These are phyloP conservation scores for Vireo griseus DNA, from an alignment of 2,797 vertebrate species.

Conservation along the genomic window DNA sequence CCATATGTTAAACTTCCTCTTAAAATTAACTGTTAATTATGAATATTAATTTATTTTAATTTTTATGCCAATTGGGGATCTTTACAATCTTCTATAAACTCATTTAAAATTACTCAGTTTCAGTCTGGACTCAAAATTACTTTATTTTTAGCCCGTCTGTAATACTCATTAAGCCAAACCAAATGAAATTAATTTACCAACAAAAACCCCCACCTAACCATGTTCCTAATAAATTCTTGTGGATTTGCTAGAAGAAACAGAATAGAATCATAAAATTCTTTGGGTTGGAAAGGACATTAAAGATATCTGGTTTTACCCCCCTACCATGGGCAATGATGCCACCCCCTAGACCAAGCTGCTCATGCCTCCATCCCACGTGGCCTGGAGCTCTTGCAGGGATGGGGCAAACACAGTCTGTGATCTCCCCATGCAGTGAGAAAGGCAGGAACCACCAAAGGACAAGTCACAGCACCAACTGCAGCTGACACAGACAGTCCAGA, in stretches of 20 bases:
- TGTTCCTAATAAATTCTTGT: not conserved
- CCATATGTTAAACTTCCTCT: not conserved
- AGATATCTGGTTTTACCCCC: not conserved
- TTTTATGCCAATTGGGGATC: not conserved
- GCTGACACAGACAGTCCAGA: not conserved
- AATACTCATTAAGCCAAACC: not conserved
- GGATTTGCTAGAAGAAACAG: not conserved
- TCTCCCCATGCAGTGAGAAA: not conserved
- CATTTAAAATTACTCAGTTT: not conserved
- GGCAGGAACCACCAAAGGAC: not conserved
- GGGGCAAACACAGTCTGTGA: too few species aligned
- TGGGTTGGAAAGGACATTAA: not conserved
- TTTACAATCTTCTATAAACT: not conserved
- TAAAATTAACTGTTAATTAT: not conserved
- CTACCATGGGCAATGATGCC: not conserved
- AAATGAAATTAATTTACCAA: not conserved
- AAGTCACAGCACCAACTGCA: not conserved
- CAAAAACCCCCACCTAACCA: accelerated
- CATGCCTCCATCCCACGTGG: not conserved
- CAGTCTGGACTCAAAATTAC: not conserved
- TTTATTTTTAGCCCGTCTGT: not conserved
- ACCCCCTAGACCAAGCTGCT: not conserved
- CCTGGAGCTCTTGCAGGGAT: not conserved
- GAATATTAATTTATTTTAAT: not conserved
- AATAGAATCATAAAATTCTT: not conserved